Base-by-base conservation (phyloP, 2,888 invertebrate genomes). In the Drosophila mercatorum region DNA sequence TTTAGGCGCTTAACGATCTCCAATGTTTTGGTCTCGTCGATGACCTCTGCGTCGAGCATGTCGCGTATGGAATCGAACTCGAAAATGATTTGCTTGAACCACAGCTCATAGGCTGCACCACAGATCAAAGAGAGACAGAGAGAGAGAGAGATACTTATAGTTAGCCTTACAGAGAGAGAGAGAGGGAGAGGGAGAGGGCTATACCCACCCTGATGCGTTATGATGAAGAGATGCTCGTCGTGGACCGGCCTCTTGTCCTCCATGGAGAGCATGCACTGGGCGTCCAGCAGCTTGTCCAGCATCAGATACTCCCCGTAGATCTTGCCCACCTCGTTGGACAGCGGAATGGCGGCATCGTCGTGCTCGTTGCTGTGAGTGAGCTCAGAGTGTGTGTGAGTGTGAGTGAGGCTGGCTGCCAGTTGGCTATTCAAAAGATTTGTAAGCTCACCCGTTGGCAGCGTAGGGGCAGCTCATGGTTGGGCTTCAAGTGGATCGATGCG, bases 61-160 rank as follows among this genome's bases (percentile, higher is more conserved):
- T 94, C 93, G 47, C 98, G 94, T 36, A 99, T 96, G 0, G 98
- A 98, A 92, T 99, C 99, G 90, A 99, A 94, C 90, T 99, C 99
- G 93, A 95, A 98, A 74, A 99, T 96, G 57, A 99, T 98, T 94
- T 99, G 99, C 93, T 99, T 99, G 94, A 99, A 99, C 99, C 99
- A 99, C 5, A 99, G 94, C 93, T 99, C 99, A 93, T 99, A 99
- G 0, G 98, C 98, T 98, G 55, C 94, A 41, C 64, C 5, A 51
- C 0, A 52, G 10, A 34, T 34, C 51, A 17, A 6, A 51, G 51
- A 51, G 1, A 34, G 51, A 51, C n/a, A 44, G 7, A 36, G 6
- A 31, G 2, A 40, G 17, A 51, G 1, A 34, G 51, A 51, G 49
- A 49, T 2, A 31, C 10, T 5, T 34, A 49, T 11, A 49, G 17